A percentile compares a stretch with the other conserved stretches of the same genome.
Conservation (phyloP, 1,140 invertebrate species). For the Drosophila saltans region DNA sequence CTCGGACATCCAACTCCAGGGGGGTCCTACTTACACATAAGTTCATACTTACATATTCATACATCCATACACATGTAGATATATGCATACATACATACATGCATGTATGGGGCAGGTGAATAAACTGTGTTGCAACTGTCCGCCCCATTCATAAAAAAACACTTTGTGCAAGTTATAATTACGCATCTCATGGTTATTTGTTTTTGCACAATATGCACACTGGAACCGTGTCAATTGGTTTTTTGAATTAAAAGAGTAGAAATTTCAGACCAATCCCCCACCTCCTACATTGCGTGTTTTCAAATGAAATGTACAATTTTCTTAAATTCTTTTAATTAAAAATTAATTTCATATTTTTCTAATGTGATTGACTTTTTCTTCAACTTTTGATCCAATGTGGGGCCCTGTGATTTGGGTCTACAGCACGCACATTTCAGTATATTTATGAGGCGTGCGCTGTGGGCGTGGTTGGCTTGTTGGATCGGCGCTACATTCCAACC, state of each 20-base stretch:
- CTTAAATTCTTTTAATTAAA: background rate
- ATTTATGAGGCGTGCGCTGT: constrained; percentile 79
- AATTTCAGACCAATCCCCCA: no score
- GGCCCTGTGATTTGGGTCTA: constrained; percentile 16
- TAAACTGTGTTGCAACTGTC: constrained; percentile 72
- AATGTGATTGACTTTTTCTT: background rate
- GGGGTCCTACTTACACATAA: constrained; percentile 2
- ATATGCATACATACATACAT: constrained; percentile 1
- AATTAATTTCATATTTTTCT: background rate
- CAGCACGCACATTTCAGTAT: constrained; percentile 73
- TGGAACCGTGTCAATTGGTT: background rate
- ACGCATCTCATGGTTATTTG: constrained; percentile 65
- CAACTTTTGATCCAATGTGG: constrained; percentile 47
- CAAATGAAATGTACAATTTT: constrained; percentile 21
- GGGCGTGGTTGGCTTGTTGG: constrained; percentile 73
- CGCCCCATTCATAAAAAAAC: constrained; percentile 69
- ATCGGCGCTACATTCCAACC: constrained; percentile 72
- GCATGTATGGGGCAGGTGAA: constrained; percentile 58
- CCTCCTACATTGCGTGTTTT: no score
- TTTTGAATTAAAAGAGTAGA: no score
- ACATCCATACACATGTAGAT: background rate
- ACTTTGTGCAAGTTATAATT: constrained; percentile 72
- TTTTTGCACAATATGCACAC: constrained; percentile 40
- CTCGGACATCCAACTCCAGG: background rate
- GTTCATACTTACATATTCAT: background rate